Evolutionary conservation across 2,888 invertebrate species (phyloP).

Genomic region (Caenorhabditis japonica): DNA sequence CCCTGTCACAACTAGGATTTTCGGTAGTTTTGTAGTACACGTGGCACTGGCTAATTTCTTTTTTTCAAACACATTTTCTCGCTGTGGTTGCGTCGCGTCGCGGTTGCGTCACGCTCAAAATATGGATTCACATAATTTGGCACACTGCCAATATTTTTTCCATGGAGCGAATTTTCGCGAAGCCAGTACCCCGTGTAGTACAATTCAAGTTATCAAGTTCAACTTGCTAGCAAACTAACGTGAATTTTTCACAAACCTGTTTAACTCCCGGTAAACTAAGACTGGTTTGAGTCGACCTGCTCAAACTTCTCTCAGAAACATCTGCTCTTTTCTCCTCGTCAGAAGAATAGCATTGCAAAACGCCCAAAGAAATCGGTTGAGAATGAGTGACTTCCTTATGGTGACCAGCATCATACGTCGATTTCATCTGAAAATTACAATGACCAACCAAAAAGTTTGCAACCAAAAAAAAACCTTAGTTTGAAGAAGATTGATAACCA

Average conservation of each 20-base stretch:
- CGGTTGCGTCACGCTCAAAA: too few species aligned
- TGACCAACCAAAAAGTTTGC: not conserved
- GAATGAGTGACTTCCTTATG: slow-evolving; percentile 21
- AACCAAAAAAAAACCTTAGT: slow-evolving; percentile 36
- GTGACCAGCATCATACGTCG: slow-evolving; percentile 67
- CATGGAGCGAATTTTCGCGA: too few species aligned
- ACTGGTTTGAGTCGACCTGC: slow-evolving; percentile 65
- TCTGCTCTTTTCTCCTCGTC: slow-evolving; percentile 55
- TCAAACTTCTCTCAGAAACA: slow-evolving; percentile 52
- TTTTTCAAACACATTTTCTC: too few species aligned
- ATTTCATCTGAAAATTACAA: slow-evolving; percentile 59
- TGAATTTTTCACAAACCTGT: slow-evolving; percentile 42
- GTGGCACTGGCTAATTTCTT: too few species aligned
- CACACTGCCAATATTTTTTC: too few species aligned
- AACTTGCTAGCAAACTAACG: not conserved
- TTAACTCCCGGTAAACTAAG: slow-evolving; percentile 62
- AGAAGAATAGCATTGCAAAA: slow-evolving; percentile 48
- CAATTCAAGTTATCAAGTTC: not conserved
- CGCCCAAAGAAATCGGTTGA: slow-evolving; percentile 25
- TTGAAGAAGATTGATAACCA: slow-evolving; percentile 70
- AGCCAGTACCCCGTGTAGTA: too few species aligned
- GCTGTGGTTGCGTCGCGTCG: too few species aligned
- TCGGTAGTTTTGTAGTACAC: too few species aligned
- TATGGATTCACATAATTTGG: too few species aligned
- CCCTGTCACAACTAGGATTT: too few species aligned